Evolutionary conservation across 2,113 vertebrate genomes (phyloP).

Genomic region (Zosterops lateralis): DNA sequence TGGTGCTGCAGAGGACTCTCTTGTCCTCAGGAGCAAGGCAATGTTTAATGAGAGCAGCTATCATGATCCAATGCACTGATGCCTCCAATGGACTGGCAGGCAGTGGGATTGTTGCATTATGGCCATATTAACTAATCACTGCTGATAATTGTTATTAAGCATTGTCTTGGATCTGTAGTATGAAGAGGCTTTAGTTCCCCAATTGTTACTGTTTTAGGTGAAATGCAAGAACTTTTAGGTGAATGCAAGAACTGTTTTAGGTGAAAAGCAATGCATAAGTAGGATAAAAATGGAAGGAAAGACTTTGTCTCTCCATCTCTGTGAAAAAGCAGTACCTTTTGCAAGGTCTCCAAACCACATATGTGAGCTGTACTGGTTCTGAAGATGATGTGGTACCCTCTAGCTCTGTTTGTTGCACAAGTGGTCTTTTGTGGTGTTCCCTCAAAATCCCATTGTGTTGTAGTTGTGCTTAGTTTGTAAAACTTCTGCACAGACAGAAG

Average conservation of each 20-base stretch:
- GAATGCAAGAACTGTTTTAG: neutral
- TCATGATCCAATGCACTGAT: neutral
- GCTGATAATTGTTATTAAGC: conserved; percentile 29
- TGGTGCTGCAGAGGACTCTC: neutral
- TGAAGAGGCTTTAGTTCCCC: neutral
- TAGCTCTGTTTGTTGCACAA: neutral
- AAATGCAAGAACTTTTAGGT: neutral
- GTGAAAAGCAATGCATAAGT: neutral
- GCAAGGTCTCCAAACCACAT: neutral
- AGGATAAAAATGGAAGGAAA: neutral
- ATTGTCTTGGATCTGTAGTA: neutral
- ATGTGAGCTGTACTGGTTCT: neutral
- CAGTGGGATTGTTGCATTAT: conserved; percentile 26
- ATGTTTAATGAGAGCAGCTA: neutral
- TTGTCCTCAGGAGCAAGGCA: neutral
- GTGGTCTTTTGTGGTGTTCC: neutral
- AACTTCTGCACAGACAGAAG: neutral
- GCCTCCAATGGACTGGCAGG: neutral
- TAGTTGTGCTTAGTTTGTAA: neutral
- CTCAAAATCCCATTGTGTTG: neutral
- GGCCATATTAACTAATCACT: neutral
- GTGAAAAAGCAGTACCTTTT: neutral
- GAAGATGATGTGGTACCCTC: neutral
- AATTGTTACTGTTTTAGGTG: neutral
- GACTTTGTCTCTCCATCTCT: neutral